Evolutionary conservation across 2,888 invertebrate species (phyloP), one percentile per base, ranked within the genome.

Genomic region (Drosophila buzzatii): DNA sequence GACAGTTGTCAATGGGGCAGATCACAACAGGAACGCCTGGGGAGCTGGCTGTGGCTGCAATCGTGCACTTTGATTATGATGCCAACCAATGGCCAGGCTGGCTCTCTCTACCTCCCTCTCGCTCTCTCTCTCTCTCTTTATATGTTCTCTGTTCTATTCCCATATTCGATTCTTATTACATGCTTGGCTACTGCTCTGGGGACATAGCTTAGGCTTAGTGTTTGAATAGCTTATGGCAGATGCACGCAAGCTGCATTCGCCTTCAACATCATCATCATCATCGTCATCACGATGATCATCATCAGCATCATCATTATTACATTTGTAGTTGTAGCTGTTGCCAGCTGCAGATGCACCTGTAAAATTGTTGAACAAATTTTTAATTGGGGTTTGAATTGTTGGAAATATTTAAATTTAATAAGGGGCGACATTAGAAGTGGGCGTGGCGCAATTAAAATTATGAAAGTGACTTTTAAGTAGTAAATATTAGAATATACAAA

Each of bases 1-100:
- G 81, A 84, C 83, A 84, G 79, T 83, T 83, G 81, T 84, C 86
- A 82, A 85, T 82, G 81, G 81, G 67, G 64, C 65, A 76, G 76
- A 76, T 76, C 76, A 74, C 79, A 76, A 65, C 51, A 68, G 76
- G 53, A 60, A 64, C 63, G 76, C 81, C 86, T 69, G 47, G 53
- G 83, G 62, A 75, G 55, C 63, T 53, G 33, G 27, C 27, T 16
- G 14, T 37, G 37, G 18, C 75, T 70, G 75, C 71, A 67, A 69
- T 69, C 77, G 74, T 76, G 81, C 76, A 76, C 81, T 74, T 76
- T 82, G 82, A 82, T 82, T 85, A 82, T 82, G 82, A 82, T 82
- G 79, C 77, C 82, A 62, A 41, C 37, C 52, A 49, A n/a, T 49
- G 16, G 31, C 49, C 31, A 2, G 49, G 31, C 55, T 47, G 33